Base-by-base conservation (phyloP, 2,888 invertebrate species). In the Apotomis turbidana region DNA sequence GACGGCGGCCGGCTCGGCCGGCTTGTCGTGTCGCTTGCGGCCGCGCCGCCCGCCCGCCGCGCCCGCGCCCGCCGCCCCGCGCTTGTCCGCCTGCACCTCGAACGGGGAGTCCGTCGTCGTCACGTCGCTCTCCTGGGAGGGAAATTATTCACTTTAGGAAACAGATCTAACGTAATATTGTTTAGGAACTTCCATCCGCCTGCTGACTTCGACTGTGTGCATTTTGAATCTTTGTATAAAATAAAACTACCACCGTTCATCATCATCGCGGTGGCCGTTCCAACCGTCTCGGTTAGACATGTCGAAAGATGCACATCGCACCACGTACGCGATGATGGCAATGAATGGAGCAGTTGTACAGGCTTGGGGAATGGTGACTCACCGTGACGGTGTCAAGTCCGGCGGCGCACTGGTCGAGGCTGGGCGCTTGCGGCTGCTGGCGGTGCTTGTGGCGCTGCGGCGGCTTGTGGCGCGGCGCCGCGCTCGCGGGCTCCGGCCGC, bases 61-160 rank as follows among this genome's bases (percentile, higher is more conserved):
- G 77, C 91, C 91, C 94, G 93, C 84, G 74, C 94, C 77, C 94
- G 77, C 74, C 85, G 83, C 94, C 81, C 94, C 93, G 71, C 95
- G 94, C 86, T 95, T 96, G 80, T 95, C 95, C 3, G 90, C 85
- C 74, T 93, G 92, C 79, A 93, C 88, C 77, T 95, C 95, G 80
- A 94, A 94, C 8, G 94, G 91, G 0, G 94, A 94, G 78, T 94
- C 95, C 3, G 90, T 83, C n/a, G 94, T 93, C 1, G 91, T 88
- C 70, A 93, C 89, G 77, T 94, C 94, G 46, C 89, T 85, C 74
- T 93, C 91, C 83, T 87, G 86, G 77, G 85, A 80, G 74, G 74
- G 10, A 36, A 38, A 61, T 49, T 68, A 69, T 41, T 59, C n/a
- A 27, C 27, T 27, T 27, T 2, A 27, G 27, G 27, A 27, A 27